Evolutionary conservation across 2,888 invertebrate species (phyloP).

Genomic region (Myopa tessellatipennis): DNA sequence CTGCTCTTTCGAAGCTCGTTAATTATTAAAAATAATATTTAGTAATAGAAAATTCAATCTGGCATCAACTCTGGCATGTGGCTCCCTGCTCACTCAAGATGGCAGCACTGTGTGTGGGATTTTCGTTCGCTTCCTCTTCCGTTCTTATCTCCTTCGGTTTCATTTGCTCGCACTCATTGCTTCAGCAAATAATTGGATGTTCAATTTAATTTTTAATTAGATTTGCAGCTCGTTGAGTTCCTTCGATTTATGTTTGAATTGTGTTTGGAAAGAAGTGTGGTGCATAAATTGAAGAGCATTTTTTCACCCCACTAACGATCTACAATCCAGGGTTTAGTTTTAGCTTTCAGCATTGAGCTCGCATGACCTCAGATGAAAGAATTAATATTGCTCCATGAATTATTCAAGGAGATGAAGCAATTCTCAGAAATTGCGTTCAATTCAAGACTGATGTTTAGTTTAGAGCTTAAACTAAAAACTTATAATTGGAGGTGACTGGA

Average conservation of each 20-base stretch:
- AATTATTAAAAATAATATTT: constrained; percentile 51
- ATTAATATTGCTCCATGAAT: background rate
- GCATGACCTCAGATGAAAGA: background rate
- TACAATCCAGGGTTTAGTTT: background rate
- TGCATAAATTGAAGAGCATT: background rate
- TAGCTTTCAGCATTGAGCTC: background rate
- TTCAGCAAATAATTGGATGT: constrained; percentile 44
- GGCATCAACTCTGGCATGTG: constrained; percentile 18
- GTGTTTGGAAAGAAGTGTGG: background rate
- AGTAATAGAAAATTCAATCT: constrained; percentile 48
- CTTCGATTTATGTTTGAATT: constrained; percentile 14
- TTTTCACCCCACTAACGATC: too few species aligned
- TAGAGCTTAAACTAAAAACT: too few species aligned
- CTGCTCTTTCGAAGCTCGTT: constrained; percentile 39
- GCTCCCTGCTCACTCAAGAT: constrained; percentile 1
- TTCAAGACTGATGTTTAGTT: too few species aligned
- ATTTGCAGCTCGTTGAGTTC: constrained; percentile 30
- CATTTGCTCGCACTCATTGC: constrained; percentile 31
- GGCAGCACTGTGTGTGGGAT: background rate
- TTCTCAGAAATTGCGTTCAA: too few species aligned
- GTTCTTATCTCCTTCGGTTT: constrained; percentile 9
- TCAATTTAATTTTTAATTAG: constrained; percentile 47
- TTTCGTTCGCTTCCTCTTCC: background rate
- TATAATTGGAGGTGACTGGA: too few species aligned
- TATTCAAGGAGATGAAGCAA: background rate